Evolutionary conservation across 2,797 vertebrate genomes (phyloP), one percentile per base, ranked within the genome.

Genomic region (Falco rusticolus): DNA sequence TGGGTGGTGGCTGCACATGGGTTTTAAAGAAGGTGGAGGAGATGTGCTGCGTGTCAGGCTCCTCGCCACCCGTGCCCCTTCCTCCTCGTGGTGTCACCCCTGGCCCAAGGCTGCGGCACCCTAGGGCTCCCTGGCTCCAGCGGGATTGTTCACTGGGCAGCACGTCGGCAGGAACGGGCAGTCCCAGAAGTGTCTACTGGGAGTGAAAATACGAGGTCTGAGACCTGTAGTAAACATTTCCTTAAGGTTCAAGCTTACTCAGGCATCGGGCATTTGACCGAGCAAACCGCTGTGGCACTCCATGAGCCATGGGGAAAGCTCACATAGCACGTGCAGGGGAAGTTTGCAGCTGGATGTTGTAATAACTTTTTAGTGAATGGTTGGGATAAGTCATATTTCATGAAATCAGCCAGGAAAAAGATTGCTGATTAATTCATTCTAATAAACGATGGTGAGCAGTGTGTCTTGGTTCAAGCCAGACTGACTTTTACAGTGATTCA

Each of bases 331-430:
- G 14, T 2, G 1, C 20, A 25, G 86, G 69, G 64, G 39, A 77
- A 84, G 18, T 29, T 5, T 8, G 84, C 82, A 25, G 26, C 77
- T 90, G 92, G 87, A 50, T 93, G 90, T 85, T 85, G 68, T 86
- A 87, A 86, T 90, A 85, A 79, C 90, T 94, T 81, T 22, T 69
- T 90, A 79, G 94, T 74, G 89, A 88, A 8, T 20, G 39, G 71
- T 66, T 89, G 75, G 87, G 81, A 77, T 96, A 95, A 97, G 95
- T 97, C 94, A 92, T 97, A 91, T 91, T 90, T 95, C 86, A 87
- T 45, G 15, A 50, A 8, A 63, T 33, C 29, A 16, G 69, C 63
- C 60, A 69, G 87, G 76, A 77, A 88, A 82, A 94, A 77, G 94
- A 91, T 69, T 16, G 89, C 83, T 74, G 78, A 90, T 90, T 92